phyloP scores from a whole-genome alignment of 2,888 invertebrate species.

The Eristalinus aeneus region DNA sequence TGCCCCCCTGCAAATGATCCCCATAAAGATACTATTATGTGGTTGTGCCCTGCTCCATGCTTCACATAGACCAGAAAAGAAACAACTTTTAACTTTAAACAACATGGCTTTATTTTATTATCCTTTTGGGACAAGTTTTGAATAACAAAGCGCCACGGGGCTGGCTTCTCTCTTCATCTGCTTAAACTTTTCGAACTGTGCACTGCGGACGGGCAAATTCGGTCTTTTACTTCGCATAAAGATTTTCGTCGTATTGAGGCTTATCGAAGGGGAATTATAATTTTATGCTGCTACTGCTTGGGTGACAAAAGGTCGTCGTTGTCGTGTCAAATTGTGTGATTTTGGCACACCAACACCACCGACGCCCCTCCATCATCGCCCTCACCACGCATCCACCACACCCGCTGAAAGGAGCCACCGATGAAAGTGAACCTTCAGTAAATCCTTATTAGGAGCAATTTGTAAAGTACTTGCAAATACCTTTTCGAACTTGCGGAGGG shows the following conservation, averaged over 20 bases:
- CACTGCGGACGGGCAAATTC: constrained; percentile 21
- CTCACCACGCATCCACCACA: background rate
- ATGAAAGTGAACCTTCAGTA: constrained; percentile 59
- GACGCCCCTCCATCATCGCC: background rate
- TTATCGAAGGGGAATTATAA: constrained; percentile 68
- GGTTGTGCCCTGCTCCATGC: constrained; percentile 12
- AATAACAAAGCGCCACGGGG: constrained; percentile 48
- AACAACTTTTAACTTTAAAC: constrained; percentile 58
- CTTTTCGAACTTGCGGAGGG: constrained; percentile 49
- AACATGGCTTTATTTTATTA: constrained; percentile 68
- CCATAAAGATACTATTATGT: constrained; percentile 32
- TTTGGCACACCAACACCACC: background rate
- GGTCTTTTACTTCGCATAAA: constrained; percentile 40
- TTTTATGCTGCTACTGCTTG: constrained; percentile 54
- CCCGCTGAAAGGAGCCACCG: background rate
- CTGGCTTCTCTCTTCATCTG: constrained; percentile 15
- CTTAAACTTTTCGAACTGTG: constrained; percentile 20
- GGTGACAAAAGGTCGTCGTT: constrained; percentile 56
- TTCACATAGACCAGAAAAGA: constrained; percentile 16
- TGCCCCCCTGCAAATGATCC: constrained; percentile 4
- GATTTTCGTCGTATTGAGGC: constrained; percentile 55
- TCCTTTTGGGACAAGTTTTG: constrained; percentile 66
- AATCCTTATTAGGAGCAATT: constrained; percentile 68
- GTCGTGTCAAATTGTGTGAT: constrained; percentile 45
- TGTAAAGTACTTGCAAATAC: constrained; percentile 70